Conservation (phyloP, 2,888 invertebrate species). For the Aphodius granarius region DNA sequence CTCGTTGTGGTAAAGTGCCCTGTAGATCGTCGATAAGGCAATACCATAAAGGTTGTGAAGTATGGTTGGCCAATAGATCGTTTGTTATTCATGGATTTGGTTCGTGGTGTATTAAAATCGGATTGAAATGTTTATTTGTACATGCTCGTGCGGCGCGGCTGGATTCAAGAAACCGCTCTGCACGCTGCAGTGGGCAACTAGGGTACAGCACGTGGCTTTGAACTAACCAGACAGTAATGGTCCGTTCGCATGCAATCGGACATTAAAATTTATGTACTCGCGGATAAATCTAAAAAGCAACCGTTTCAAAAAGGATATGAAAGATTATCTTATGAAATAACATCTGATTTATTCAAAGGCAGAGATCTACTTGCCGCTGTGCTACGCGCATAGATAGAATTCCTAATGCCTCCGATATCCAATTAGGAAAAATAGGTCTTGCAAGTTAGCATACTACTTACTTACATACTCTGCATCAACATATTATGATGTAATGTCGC, state of each 20-base stretch:
- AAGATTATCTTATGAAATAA: neutral
- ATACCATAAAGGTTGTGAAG: neutral
- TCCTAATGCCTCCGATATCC: neutral
- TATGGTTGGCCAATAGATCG: neutral
- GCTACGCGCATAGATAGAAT: neutral
- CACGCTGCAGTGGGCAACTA: conserved; percentile 11
- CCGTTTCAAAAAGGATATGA: conserved; percentile 1
- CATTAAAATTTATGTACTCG: conserved; percentile 2
- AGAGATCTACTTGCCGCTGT: neutral
- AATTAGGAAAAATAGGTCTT: neutral
- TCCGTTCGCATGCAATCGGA: neutral
- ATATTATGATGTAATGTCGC: neutral
- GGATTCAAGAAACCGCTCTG: conserved; percentile 5
- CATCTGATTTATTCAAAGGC: neutral
- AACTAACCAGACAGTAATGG: neutral
- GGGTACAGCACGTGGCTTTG: conserved; percentile 9
- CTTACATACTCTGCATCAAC: neutral
- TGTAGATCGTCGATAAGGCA: conserved; percentile 9
- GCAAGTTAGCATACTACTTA: neutral
- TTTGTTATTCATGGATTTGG: neutral
- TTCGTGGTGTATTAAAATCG: neutral
- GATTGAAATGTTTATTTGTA: neutral
- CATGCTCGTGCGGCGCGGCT: neutral
- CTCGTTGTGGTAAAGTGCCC: neutral
- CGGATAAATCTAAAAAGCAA: conserved; percentile 3